A percentile compares a stretch with the other conserved stretches of the same genome.
Conservation (phyloP, 2,113 vertebrate species). For the Stegostoma tigrinum region DNA sequence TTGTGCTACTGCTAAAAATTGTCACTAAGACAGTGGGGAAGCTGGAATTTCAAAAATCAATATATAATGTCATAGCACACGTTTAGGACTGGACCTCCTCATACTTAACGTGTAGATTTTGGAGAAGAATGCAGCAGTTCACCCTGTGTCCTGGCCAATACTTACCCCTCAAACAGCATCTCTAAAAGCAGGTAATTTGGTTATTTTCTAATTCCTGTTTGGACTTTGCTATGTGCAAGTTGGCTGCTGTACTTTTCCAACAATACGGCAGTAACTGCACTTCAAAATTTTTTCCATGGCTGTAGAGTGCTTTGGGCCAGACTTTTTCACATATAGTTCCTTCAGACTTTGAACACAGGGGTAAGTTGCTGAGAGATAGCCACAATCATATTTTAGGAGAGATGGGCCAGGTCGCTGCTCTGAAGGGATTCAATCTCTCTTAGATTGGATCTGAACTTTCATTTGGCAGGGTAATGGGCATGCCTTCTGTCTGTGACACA, state of each 20-base stretch:
- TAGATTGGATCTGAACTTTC: neutral
- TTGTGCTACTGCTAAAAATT: neutral
- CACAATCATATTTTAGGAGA: neutral
- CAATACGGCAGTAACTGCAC: neutral
- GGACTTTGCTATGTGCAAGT: neutral
- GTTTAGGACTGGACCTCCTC: neutral
- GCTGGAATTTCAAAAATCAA: neutral
- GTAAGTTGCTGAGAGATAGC: neutral
- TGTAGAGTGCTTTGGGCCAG: neutral
- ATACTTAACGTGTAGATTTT: neutral
- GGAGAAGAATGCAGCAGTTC: neutral
- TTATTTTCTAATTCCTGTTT: neutral
- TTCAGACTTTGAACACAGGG: neutral
- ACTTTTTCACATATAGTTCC: neutral
- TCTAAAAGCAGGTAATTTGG: neutral
- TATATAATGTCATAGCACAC: neutral
- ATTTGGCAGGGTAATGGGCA: neutral
- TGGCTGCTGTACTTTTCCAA: neutral
- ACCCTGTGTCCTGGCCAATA: neutral
- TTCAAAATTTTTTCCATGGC: neutral
- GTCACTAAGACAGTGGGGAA: neutral
- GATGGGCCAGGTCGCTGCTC: neutral
- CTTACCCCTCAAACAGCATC: neutral
- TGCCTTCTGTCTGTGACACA: neutral
- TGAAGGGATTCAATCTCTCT: neutral